phyloP scores from a whole-genome alignment of 2,888 invertebrate genomes.

The Exephanes ischioxanthus region DNA sequence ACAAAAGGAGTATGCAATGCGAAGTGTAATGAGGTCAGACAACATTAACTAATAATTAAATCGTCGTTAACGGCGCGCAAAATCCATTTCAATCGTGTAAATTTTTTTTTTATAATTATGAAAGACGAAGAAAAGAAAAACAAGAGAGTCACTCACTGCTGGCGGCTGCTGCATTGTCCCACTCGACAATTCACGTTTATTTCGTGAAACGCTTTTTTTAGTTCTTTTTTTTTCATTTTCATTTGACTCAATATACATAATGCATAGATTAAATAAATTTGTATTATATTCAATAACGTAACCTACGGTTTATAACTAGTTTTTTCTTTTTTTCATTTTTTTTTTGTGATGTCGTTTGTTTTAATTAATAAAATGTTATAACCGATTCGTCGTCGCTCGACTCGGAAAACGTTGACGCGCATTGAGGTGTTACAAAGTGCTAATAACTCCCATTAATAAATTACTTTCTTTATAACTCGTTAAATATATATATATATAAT shows the following conservation, averaged over 20 bases:
- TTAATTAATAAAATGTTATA: conserved; percentile 36
- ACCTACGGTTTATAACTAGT: conserved; percentile 38
- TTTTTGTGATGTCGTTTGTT: conserved; percentile 12
- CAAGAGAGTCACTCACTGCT: conserved; percentile 43
- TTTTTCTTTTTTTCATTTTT: neutral
- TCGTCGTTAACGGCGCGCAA: conserved; percentile 68
- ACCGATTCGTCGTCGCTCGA: conserved; percentile 48
- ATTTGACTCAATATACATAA: conserved; percentile 46
- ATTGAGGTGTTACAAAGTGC: conserved; percentile 68
- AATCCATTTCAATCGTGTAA: conserved; percentile 48
- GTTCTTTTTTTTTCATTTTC: conserved; percentile 51
- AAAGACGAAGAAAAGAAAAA: conserved; percentile 23
- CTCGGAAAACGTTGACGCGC: conserved; percentile 65
- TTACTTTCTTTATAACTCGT: conserved; percentile 57
- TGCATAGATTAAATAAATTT: conserved; percentile 44
- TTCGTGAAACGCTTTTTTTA: conserved; percentile 45
- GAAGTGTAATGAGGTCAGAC: conserved; percentile 77
- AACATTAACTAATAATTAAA: conserved; percentile 75
- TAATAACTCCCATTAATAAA: conserved; percentile 59
- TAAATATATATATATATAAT: conserved; percentile 23
- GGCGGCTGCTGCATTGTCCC: conserved; percentile 49
- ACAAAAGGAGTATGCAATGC: conserved; percentile 81
- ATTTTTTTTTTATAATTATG: conserved; percentile 42
- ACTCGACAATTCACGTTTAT: conserved; percentile 48
- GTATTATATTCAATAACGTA: conserved; percentile 29